Evolutionary conservation across 2,797 vertebrate genomes (phyloP), one percentile per base, ranked within the genome.

Genomic region (Picus viridis): DNA sequence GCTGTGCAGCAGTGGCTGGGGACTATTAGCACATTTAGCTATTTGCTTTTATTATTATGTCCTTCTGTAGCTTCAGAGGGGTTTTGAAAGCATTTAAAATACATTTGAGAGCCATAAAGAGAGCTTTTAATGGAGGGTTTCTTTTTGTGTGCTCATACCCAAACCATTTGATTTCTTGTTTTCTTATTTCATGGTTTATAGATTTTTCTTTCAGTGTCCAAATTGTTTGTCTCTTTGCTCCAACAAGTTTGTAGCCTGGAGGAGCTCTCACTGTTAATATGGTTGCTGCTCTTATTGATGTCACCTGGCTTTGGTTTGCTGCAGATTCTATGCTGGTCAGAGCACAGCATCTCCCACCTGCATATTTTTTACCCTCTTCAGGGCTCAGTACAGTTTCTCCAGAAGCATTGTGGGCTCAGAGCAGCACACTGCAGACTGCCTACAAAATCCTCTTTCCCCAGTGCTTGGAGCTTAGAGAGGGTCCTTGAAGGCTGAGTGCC

Each of bases 101-200:
- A 63, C 51, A 89, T 57, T 73, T 89, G 68, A 83, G 62, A 62
- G 30, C 69, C 69, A 57, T 45, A 82, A 64, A 15, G 7, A 68
- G 29, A 88, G 22, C 9, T 57, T 63, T 83, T 75, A 83, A 49
- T 74, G 30, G 59, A 57, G 6, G 49, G 15, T 43, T 43, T 39
- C 23, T 83, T 76, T 78, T 68, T 43, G 89, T 86, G 72, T 74
- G 68, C 84, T 69, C 79, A 36, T 93, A 88, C 39, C 47, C 91
- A 94, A 91, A 94, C 96, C 94, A 69, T 73, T 93, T 95, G 82
- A 92, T 97, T 97, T 96, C 84, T 96, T 96, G 57, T 95, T 96
- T 95, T 51, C 41, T 53, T 95, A 53, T 97, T 97, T 97, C 88
- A 89, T 97, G 92, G 96, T 96, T 97, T 97, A 95, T 97, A 79